Evolutionary conservation across 2,888 invertebrate species (phyloP).

Genomic region (Temnothorax rugatulus): DNA sequence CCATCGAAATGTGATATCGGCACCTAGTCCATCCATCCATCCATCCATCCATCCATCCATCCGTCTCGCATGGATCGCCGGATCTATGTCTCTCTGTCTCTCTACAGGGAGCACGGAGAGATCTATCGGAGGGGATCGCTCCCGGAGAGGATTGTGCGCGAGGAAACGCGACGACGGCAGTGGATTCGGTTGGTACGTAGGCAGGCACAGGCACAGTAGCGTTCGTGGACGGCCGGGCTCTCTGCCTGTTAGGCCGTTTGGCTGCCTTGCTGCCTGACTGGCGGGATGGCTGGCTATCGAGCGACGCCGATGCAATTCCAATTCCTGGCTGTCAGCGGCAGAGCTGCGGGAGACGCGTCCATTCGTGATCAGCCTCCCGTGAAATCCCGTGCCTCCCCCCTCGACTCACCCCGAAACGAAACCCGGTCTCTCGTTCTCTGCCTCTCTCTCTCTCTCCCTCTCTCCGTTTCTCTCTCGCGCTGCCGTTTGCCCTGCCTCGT

Average conservation of each 20-base stretch:
- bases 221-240: slow-evolving; percentile 71
- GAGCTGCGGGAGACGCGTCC: slow-evolving; percentile 86
- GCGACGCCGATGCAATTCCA: slow-evolving; percentile 86
- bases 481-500: slow-evolving; percentile 62
- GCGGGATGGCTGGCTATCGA: slow-evolving; percentile 85
- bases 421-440: slow-evolving; percentile 66
- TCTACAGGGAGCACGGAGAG: slow-evolving; percentile 34
- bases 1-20: slow-evolving; percentile 52
- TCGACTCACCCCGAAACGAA: slow-evolving; percentile 77
- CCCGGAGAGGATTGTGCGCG: slow-evolving; percentile 53
- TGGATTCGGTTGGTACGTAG: slow-evolving; percentile 71
- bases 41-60: slow-evolving; percentile 62
- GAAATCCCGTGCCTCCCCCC: slow-evolving; percentile 84
- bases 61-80: slow-evolving; percentile 63
- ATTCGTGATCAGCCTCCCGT: slow-evolving; percentile 86
- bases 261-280: slow-evolving; percentile 79
- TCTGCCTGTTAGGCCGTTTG: slow-evolving; percentile 76
- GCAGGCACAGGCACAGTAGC: slow-evolving; percentile 66
- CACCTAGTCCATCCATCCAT: slow-evolving; percentile 59
- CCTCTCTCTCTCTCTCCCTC: slow-evolving; percentile 65
- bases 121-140: slow-evolving; percentile 55
- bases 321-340: slow-evolving; percentile 86
- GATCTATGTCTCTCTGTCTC: slow-evolving; percentile 36
- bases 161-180: slow-evolving; percentile 60
- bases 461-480: slow-evolving; percentile 63